Evolutionary conservation across 2,797 vertebrate genomes (phyloP).

Genomic region (Acanthis flammea): DNA sequence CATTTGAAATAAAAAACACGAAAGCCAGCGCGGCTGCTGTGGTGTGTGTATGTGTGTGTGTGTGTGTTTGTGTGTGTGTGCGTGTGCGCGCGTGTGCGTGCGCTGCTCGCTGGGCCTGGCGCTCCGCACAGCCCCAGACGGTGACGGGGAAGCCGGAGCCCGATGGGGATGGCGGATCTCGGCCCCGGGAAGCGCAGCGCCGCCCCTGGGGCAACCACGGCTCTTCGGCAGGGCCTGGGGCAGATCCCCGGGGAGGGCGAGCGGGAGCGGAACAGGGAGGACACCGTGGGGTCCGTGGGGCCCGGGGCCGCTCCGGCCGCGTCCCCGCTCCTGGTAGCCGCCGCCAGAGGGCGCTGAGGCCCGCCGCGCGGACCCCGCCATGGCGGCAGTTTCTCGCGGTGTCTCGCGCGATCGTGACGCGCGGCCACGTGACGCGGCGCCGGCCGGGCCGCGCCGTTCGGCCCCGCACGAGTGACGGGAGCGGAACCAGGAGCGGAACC

Average conservation of each 20-base stretch:
- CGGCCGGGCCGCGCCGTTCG: neutral
- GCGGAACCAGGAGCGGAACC: no score
- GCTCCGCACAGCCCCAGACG: neutral
- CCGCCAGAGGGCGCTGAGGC: neutral
- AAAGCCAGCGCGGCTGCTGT: neutral
- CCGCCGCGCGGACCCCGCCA: neutral
- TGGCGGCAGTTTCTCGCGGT: neutral
- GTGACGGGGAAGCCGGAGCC: neutral
- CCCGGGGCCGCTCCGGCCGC: neutral
- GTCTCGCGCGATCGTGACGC: neutral
- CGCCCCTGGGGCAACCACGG: neutral
- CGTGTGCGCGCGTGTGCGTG: no score
- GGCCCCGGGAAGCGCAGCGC: neutral
- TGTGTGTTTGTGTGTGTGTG: neutral
- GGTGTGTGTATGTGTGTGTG: neutral
- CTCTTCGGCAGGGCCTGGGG: neutral
- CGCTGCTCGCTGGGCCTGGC: no score
- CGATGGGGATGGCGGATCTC: neutral
- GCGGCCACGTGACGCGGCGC: neutral
- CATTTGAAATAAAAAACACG: constrained; percentile 73
- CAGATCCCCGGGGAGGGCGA: neutral
- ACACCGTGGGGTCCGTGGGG: no score
- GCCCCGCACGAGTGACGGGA: neutral
- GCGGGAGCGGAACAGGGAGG: neutral
- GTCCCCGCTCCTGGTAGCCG: no score